phyloP scores from a whole-genome alignment of 2,888 invertebrate species.

The Danaus chrysippus region DNA sequence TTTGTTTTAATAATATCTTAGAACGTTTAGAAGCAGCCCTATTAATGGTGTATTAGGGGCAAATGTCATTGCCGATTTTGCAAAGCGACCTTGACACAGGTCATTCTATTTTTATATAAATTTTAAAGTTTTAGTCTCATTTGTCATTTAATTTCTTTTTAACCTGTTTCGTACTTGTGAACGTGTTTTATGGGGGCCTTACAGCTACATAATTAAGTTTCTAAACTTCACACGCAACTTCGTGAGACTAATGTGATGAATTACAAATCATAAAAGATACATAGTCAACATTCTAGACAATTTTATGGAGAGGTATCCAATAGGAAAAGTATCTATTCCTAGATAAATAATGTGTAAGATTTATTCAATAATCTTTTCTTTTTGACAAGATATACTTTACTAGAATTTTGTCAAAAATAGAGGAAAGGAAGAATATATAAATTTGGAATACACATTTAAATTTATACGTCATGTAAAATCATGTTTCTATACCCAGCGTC shows the following conservation, averaged over 20 bases:
- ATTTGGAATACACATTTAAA: too few relatives aligned
- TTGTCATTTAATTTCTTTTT: neutral
- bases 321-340: neutral
- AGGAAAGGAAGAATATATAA: too few relatives aligned
- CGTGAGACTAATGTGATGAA: constrained; percentile 11
- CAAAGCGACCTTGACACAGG: constrained; percentile 45
- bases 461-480: too few relatives aligned
- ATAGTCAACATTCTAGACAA: neutral
- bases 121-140: constrained; percentile 11
- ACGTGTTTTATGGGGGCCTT: constrained; percentile 8
- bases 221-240: constrained; percentile 26
- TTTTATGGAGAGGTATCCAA: neutral
- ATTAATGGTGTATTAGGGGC: constrained; percentile 33
- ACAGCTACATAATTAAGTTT: constrained; percentile 16
- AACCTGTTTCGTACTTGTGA: neutral
- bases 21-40: constrained; percentile 19
- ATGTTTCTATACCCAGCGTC: too few relatives aligned
- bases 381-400: too few relatives aligned
- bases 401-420: too few relatives aligned
- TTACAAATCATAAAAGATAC: neutral
- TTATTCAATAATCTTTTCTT: too few relatives aligned
- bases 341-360: too few relatives aligned
- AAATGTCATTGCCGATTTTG: constrained; percentile 33
- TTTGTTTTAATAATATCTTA: constrained; percentile 10
- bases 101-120: constrained; percentile 38